Evolutionary conservation across 1,140 invertebrate species (phyloP), one percentile per base, ranked within the genome.

Genomic region (Oryctes rhinoceros): DNA sequence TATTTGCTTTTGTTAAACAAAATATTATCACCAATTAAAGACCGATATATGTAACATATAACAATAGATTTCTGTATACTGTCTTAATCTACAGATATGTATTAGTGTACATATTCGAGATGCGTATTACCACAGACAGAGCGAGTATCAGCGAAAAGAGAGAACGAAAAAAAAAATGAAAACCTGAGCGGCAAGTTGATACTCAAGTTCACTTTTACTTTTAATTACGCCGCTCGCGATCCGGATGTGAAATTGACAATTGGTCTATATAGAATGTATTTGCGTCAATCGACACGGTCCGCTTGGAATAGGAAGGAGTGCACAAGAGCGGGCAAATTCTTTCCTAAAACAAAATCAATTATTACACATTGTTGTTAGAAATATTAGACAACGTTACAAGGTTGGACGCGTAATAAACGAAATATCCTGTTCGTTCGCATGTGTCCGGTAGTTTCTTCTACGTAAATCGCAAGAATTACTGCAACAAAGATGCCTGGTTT

Each of bases 201-300:
- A 71, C 24, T 71, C 65, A 71, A 71, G 65, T 71, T 71, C 65
- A 35, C 65, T 71, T 71, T 71, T 71, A 71, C 65, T 71, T 67
- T 67, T 71, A 71, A 71, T 71, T 71, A 35, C 65, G 20, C 11
- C 35, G 20, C 5, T 13, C 9, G 20, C 18, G 35, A 71, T 71
- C 65, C 65, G 65, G 65, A 71, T 71, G 65, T 71, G 65, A 71
- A 71, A 71, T 71, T 71, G 7, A 24, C 65, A 24, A 71, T 6
- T 10, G 20, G 20, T 71, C 20, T 18, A 4, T 18, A 30, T 71
- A 37, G 65, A 24, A 59, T 6, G 53, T 71, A 24, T 37, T 71
- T 71, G 35, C 65, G 65, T 71, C 65, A 71, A 71, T 71, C 35
- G 20, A 9, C 65, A 71, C 65, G 18, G 65, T 30, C 53, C 11